Base-by-base conservation (phyloP, 2,113 vertebrate species). In the Halichoeres trimaculatus region DNA sequence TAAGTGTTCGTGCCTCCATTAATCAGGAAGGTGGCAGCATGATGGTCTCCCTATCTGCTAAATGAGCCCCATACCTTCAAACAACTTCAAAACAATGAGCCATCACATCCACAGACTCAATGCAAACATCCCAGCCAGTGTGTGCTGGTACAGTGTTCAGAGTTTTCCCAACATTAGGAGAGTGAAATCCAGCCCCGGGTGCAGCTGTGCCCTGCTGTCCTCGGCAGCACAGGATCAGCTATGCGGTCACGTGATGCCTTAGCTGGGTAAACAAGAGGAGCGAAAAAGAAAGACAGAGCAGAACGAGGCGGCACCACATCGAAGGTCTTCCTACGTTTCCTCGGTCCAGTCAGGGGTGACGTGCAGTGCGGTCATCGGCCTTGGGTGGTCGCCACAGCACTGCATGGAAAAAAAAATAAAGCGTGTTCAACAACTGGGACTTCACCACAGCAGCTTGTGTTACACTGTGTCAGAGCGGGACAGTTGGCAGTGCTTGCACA, bases 171-270 rank as follows among this genome's bases (percentile, higher is more conserved):
- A 64, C 23, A 26, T 35, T 71, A 74, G 63, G 23, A 34, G 34
- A 51, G 66, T 74, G 79, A 88, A 85, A 86, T 76, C 84, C 61
- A 73, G 58, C 13, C 74, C 52, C 1, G 4, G 35, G 60, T 60
- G 84, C 85, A 89, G 87, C 86, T 91, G 80, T 64, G 72, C 73
- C 54, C 76, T 64, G 71, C 71, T 64, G 72, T 89, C 85, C 68
- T 76, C 56, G 65, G 80, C 71, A 65, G 60, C 68, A n/a, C 70
- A 48, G 22, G 40, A 74, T 69, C 78, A 80, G 48, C 78, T 51
- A 69, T 47, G 57, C 1, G 58, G 30, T 56, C 89, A 85, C 23
- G 63, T 82, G 78, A 82, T 67, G 72, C 68, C 58, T 41, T 26
- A 10, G 45, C 70, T 23, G 64, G 59, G 69, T 64, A 63, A 73